A percentile compares a stretch with the other conserved stretches of the same genome.
Conservation (phyloP, 2,113 vertebrate genomes). For the Redunca redunca region DNA sequence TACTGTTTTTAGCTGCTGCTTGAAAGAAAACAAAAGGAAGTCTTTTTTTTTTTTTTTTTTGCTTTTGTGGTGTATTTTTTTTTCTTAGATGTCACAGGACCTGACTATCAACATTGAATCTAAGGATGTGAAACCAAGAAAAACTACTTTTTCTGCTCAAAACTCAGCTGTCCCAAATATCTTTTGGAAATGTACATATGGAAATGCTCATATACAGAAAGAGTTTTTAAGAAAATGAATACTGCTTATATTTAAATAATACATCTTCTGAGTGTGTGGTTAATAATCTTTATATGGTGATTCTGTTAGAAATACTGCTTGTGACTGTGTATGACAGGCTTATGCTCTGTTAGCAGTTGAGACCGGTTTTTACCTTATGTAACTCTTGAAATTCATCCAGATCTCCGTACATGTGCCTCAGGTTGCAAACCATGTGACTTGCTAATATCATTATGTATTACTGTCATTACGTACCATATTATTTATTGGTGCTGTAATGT, state of each 20-base stretch:
- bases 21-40: not conserved
- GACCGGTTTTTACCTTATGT: not conserved
- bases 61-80: not conserved
- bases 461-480: not conserved
- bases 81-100: not conserved
- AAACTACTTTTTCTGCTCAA: not conserved
- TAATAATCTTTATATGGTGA: not conserved
- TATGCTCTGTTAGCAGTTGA: not conserved
- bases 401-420: not conserved
- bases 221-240: not conserved
- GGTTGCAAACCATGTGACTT: not conserved
- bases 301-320: not conserved
- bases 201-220: not conserved
- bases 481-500: not conserved
- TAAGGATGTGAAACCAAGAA: not conserved
- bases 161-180: not conserved
- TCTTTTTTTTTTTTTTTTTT: not conserved
- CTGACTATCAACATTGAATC: not conserved
- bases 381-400: not conserved
- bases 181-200: not conserved
- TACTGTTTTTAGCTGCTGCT: not conserved
- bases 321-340: not conserved
- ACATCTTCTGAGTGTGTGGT: not conserved
- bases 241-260: not conserved
- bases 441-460: not conserved